Evolutionary conservation across 2,888 invertebrate genomes (phyloP), one percentile per base, ranked within the genome.

Genomic region (Sinhomidia bicolor): DNA sequence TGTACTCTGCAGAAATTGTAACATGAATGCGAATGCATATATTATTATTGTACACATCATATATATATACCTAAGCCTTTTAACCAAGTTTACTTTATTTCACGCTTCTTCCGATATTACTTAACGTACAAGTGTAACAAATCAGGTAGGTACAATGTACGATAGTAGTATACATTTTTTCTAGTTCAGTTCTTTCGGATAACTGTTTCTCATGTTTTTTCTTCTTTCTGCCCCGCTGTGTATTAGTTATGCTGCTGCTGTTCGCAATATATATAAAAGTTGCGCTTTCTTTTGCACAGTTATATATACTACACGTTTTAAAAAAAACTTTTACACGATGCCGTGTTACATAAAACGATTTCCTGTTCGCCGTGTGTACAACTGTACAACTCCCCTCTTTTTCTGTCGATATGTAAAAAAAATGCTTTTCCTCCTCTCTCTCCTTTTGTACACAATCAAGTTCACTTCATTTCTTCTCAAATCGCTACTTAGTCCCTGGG

Each of bases 141-240:
- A 23, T 36, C 17, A 71, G 36, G 36, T 41, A 41, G 10, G 71
- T 71, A 71, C 71, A 62, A 62, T 62, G 62, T 5, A 62, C 26
- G 20, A 36, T 41, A 44, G n/a, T n/a, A n/a, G n/a, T 36, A 57
- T 57, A 36, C 29, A 62, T 44, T 71, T 71, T 71, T 71, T 71
- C 71, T 71, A 36, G 41, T 71, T 71, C 41, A 71, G 41, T 71
- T 71, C 71, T 62, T 20, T 71, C 71, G 71, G 44, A 10, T 71
- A 71, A 71, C 71, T 71, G 71, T 71, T 71, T 44, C 41, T 71
- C 41, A 71, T 71, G 71, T 44, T 71, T 41, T 23, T 65, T 65
- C 12, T 1, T 68, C 36, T 36, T 36, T 71, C 41, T 71, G 20
- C 29, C 71, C 71, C 71, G 71, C 71, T 71, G 71, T 41, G 71